Conservation (phyloP, 2,797 vertebrate species). For the Avahi laniger region DNA sequence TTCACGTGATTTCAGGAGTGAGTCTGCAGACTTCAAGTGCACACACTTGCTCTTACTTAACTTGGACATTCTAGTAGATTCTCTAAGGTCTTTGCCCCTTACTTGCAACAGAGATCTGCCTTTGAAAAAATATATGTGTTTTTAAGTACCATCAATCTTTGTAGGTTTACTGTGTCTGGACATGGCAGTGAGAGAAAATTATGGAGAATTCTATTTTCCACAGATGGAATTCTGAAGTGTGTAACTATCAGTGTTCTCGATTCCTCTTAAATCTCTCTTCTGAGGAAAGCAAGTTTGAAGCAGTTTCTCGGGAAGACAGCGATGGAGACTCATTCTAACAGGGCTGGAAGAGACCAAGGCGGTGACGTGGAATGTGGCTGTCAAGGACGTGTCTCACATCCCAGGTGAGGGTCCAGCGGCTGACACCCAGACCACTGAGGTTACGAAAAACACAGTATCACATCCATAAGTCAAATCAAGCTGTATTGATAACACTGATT, state of each 20-base stretch:
- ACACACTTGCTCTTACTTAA: too few species aligned
- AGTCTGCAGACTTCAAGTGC: background rate
- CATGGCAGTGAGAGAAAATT: background rate
- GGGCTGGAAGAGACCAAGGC: background rate
- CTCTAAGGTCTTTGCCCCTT: background rate
- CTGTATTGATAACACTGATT: rapidly evolving
- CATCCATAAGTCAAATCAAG: background rate
- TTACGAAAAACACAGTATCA: background rate
- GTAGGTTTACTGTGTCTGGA: background rate
- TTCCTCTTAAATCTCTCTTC: background rate
- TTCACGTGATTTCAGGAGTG: background rate
- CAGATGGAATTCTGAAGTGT: background rate
- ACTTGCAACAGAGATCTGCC: background rate
- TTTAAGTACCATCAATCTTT: background rate
- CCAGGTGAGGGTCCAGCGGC: background rate
- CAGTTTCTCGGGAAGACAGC: rapidly evolving
- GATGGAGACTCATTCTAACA: background rate
- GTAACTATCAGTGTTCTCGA: background rate
- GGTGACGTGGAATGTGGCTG: background rate
- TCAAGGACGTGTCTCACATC: rapidly evolving
- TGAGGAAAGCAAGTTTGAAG: background rate
- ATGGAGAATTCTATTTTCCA: background rate
- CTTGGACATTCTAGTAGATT: background rate
- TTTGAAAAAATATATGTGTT: background rate
- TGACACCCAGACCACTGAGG: background rate